These are phyloP conservation scores for Malurus alboscapulatus DNA, from an alignment of 2,113 vertebrate genomes.

Conservation along the genomic window DNA sequence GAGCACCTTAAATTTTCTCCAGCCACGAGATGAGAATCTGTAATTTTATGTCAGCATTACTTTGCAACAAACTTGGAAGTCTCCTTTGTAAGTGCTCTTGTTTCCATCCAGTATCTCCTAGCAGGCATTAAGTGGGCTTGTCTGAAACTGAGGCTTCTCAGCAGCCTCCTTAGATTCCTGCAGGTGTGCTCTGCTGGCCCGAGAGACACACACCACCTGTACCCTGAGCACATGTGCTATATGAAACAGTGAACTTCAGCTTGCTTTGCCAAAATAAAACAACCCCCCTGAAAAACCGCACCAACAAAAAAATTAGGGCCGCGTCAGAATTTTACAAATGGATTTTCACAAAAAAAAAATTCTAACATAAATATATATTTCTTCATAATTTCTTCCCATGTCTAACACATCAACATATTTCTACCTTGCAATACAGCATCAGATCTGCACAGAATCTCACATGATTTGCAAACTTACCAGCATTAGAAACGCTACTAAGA, in stretches of 20 bases:
- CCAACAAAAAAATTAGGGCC: neutral
- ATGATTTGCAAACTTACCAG: neutral
- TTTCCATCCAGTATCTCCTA: neutral
- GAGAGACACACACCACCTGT: neutral
- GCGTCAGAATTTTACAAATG: neutral
- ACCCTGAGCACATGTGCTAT: fast-evolving
- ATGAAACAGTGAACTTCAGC: neutral
- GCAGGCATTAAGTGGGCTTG: neutral
- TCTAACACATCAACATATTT: neutral
- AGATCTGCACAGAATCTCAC: neutral
- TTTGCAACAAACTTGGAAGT: neutral
- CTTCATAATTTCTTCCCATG: neutral
- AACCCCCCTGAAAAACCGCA: neutral
- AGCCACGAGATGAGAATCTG: neutral
- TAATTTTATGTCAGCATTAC: neutral
- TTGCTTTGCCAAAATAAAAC: neutral
- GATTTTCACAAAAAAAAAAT: neutral
- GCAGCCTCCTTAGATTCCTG: neutral
- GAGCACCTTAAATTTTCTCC: neutral
- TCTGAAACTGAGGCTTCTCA: neutral
- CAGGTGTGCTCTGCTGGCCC: fast-evolving
- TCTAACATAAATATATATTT: neutral
- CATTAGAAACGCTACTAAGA: neutral
- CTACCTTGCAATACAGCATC: neutral
- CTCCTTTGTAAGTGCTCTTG: neutral